Percentiles rank a stretch among this genome's conserved stretches.
Conservation (phyloP, 1,140 invertebrate genomes). For the Meloidogyne floridensis region DNA sequence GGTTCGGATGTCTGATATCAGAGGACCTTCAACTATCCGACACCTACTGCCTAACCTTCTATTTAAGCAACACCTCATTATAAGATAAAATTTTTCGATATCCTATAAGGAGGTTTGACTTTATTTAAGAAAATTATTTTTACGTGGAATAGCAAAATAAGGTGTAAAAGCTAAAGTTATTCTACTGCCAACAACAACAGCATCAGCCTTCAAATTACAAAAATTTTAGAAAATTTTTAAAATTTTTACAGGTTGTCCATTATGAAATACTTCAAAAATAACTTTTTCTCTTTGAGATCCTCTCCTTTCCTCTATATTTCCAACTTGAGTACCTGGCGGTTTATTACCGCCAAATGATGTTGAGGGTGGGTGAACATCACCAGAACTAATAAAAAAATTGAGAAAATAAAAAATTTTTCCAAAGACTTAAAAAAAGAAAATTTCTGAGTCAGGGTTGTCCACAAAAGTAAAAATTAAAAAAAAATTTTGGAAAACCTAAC, state of each 20-base stretch:
- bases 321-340: conserved; percentile 9
- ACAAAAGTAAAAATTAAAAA: too few relatives aligned
- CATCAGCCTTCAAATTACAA: conserved; percentile 50
- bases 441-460: too few relatives aligned
- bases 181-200: conserved; percentile 63
- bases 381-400: neutral
- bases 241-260: conserved; percentile 50
- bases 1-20: too few relatives aligned
- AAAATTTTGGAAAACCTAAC: too few relatives aligned
- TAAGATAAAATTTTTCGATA: too few relatives aligned
- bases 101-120: too few relatives aligned
- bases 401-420: too few relatives aligned
- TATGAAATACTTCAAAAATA: conserved; percentile 64
- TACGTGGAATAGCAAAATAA: conserved; percentile 64
- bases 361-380: neutral
- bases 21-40: too few relatives aligned
- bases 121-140: conserved; percentile 22
- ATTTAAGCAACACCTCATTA: too few relatives aligned
- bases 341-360: conserved; percentile 16
- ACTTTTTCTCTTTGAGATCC: conserved; percentile 42
- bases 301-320: neutral
- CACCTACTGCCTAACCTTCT: too few relatives aligned
- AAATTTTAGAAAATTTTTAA: neutral
- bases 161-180: conserved; percentile 64
- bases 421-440: too few relatives aligned